Percentiles rank a stretch among this genome's conserved stretches.
phyloP scores from a whole-genome alignment of 2,797 vertebrate genomes.

The Enteromius mattozi region DNA sequence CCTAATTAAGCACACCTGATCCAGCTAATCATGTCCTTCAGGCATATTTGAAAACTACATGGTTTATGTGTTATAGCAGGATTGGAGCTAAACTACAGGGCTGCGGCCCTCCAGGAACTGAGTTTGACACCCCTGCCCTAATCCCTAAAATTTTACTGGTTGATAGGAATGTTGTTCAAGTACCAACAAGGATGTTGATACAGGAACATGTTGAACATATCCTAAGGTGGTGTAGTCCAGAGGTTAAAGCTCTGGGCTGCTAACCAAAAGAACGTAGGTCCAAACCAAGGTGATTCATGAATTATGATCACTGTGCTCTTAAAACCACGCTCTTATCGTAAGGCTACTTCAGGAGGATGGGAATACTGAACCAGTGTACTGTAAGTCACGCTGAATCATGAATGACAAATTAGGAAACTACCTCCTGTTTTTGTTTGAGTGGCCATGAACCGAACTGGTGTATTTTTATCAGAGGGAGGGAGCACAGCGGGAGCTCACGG shows the following conservation, averaged over 20 bases:
- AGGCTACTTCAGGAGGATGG: not conserved
- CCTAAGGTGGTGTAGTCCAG: not conserved
- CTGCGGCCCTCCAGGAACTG: too few relatives aligned
- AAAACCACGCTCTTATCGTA: conserved; percentile 3
- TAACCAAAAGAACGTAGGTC: not conserved
- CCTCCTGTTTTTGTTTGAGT: conserved; percentile 76
- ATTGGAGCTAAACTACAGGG: too few relatives aligned
- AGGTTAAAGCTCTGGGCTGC: not conserved
- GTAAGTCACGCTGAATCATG: not conserved
- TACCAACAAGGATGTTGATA: conserved; percentile 10
- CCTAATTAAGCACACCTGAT: too few relatives aligned
- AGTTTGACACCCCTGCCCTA: not conserved
- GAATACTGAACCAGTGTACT: not conserved
- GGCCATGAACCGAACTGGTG: conserved; percentile 50
- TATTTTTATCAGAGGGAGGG: conserved; percentile 68
- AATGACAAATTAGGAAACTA: conserved; percentile 26
- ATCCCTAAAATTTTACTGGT: not conserved
- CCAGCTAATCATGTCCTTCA: too few relatives aligned
- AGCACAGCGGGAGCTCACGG: conserved; percentile 61
- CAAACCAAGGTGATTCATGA: not conserved
- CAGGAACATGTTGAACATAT: not conserved
- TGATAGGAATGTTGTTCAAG: conserved; percentile 12
- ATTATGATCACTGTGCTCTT: not conserved
- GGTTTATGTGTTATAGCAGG: too few relatives aligned
- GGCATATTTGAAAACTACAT: too few relatives aligned